phyloP scores from a whole-genome alignment of 2,888 invertebrate genomes.

The Heliconius erato region DNA sequence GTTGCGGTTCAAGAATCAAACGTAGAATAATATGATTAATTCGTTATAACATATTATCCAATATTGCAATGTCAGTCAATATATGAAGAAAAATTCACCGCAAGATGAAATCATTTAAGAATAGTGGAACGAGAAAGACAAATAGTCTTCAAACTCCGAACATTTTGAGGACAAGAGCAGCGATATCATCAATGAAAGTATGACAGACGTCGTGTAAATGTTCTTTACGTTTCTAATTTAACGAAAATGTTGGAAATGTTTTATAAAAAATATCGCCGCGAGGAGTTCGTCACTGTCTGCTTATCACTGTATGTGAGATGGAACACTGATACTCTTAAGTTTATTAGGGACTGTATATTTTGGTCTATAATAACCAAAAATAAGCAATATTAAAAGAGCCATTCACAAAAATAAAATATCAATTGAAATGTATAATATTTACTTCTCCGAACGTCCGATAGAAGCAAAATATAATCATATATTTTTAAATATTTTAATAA shows the following conservation, averaged over 20 bases:
- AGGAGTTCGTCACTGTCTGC: not conserved
- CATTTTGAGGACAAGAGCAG: not conserved
- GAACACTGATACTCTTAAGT: too few relatives aligned
- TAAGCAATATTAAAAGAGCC: too few relatives aligned
- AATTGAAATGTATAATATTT: too few relatives aligned
- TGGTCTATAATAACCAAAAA: too few relatives aligned
- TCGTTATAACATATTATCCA: not conserved
- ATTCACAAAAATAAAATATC: too few relatives aligned
- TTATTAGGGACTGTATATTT: too few relatives aligned
- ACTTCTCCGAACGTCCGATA: too few relatives aligned
- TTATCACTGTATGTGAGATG: too few relatives aligned
- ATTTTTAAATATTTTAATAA: too few relatives aligned
- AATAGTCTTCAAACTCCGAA: not conserved
- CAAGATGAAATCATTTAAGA: not conserved
- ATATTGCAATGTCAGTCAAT: not conserved
- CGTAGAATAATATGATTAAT: not conserved
- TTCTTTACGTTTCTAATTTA: not conserved
- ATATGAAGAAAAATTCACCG: not conserved
- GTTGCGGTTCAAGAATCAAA: too few relatives aligned
- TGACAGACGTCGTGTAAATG: constrained; percentile 14
- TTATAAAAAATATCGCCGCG: constrained; percentile 1
- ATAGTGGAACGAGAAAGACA: constrained; percentile 1
- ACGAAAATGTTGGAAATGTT: constrained; percentile 7
- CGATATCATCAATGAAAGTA: constrained; percentile 4
- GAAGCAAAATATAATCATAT: too few relatives aligned